These are phyloP conservation scores for Lepidonotus clava DNA, from an alignment of 2,888 invertebrate species.

Conservation along the genomic window DNA sequence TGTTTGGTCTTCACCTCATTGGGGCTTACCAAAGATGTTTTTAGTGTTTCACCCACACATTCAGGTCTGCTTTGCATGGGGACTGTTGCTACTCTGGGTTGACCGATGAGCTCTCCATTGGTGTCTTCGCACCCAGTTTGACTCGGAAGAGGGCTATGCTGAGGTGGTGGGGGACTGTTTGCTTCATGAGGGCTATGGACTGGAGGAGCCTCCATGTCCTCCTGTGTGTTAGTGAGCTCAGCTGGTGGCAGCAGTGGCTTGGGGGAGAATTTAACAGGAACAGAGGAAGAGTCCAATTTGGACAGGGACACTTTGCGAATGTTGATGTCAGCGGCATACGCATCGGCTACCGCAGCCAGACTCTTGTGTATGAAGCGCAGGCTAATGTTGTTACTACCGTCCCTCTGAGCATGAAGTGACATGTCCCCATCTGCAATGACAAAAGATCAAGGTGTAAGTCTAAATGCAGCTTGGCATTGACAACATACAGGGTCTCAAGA, in stretches of 20 bases:
- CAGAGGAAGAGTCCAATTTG: conserved; percentile 20
- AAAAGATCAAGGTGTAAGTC: not conserved
- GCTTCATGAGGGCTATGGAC: too few species aligned
- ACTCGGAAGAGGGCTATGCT: not conserved
- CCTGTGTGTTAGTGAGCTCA: too few species aligned
- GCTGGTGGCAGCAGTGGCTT: not conserved
- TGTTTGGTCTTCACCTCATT: too few species aligned
- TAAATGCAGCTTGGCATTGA: too few species aligned
- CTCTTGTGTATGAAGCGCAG: conserved; percentile 41
- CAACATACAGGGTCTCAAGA: too few species aligned
- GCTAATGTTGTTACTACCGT: conserved; percentile 45
- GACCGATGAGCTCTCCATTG: not conserved
- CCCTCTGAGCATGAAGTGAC: conserved; percentile 45
- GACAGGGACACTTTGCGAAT: conserved; percentile 35
- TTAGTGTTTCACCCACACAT: not conserved
- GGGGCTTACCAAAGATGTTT: too few species aligned
- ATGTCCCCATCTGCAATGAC: conserved; percentile 43
- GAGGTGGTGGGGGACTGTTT: not conserved
- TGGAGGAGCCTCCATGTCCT: too few species aligned
- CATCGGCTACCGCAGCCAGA: conserved; percentile 29
- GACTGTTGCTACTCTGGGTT: not conserved
- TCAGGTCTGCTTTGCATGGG: not conserved
- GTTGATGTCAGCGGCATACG: conserved; percentile 44
- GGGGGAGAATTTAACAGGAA: conserved; percentile 18
- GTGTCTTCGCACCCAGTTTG: not conserved